Conservation (phyloP, 2,888 invertebrate species). For the Aelia acuminata region DNA sequence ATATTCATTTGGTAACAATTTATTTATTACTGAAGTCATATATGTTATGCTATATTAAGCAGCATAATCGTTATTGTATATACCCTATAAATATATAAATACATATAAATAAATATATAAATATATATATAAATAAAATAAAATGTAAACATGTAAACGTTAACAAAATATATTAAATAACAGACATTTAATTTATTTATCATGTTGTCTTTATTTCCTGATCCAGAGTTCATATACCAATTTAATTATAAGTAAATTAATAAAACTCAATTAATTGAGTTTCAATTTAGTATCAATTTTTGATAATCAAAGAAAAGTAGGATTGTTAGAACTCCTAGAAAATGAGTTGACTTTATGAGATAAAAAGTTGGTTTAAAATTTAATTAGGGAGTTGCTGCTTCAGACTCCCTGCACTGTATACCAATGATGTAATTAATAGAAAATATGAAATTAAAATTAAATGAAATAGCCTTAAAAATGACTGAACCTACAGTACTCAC, state of each 20-base stretch:
- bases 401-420: no score
- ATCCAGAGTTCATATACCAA: background rate
- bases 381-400: no score
- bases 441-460: no score
- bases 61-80: conserved; percentile 65
- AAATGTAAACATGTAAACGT: conserved; percentile 65
- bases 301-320: background rate
- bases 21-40: conserved; percentile 62
- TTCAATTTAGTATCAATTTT: background rate
- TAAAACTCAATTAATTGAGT: background rate
- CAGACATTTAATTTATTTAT: conserved; percentile 64
- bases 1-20: conserved; percentile 61
- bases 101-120: conserved; percentile 62
- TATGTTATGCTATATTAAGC: conserved; percentile 64
- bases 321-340: no score
- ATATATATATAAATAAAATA: conserved; percentile 61
- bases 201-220: conserved; percentile 56
- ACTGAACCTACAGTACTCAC: no score
- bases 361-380: no score
- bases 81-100: conserved; percentile 64
- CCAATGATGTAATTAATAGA: no score
- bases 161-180: conserved; percentile 64
- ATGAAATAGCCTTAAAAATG: no score
- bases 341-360: no score
- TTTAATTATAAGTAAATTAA: background rate